A percentile compares a stretch with the other conserved stretches of the same genome.
Evolutionary conservation across 1,140 invertebrate species (phyloP).

Genomic region (Bicyclus anynana): DNA sequence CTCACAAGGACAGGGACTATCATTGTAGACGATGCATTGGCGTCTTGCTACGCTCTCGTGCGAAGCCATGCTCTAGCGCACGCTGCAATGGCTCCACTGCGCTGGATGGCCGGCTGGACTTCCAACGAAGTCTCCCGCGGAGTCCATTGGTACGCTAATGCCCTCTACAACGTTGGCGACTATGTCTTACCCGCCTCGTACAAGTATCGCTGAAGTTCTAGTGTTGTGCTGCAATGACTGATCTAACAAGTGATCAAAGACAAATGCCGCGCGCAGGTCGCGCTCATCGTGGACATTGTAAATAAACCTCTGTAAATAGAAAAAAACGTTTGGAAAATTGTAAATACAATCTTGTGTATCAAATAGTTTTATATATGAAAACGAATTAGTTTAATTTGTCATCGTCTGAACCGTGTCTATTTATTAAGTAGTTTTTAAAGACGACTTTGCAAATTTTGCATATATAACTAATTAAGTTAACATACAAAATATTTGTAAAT

Average conservation of each 20-base stretch:
- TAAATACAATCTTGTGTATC: constrained; percentile 40
- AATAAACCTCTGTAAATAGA: constrained; percentile 39
- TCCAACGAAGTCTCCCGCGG: constrained; percentile 70
- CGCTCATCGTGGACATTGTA: constrained; percentile 49
- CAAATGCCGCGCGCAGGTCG: constrained; percentile 57
- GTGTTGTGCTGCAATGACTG: constrained; percentile 24
- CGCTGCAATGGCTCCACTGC: constrained; percentile 87
- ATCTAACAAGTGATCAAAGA: constrained; percentile 27
- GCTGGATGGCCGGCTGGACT: constrained; percentile 69
- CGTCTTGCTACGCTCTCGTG: constrained; percentile 96
- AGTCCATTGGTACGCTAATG: constrained; percentile 91
- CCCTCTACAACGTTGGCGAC: constrained; percentile 85
- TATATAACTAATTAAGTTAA: constrained; percentile 51
- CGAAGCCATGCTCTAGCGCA: constrained; percentile 92
- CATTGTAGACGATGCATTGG: constrained; percentile 92
- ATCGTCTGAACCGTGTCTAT: constrained; percentile 39
- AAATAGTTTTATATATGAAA: constrained; percentile 32
- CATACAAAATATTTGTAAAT: constrained; percentile 69
- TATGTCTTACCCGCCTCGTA: constrained; percentile 81
- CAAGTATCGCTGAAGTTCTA: constrained; percentile 51
- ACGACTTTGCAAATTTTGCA: constrained; percentile 50
- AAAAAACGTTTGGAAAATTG: constrained; percentile 23
- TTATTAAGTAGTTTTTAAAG: constrained; percentile 66
- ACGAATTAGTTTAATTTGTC: constrained; percentile 33
- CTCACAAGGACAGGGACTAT: constrained; percentile 92